Evolutionary conservation across 2,888 invertebrate species (phyloP).

Genomic region (Toxonevra muliebris): DNA sequence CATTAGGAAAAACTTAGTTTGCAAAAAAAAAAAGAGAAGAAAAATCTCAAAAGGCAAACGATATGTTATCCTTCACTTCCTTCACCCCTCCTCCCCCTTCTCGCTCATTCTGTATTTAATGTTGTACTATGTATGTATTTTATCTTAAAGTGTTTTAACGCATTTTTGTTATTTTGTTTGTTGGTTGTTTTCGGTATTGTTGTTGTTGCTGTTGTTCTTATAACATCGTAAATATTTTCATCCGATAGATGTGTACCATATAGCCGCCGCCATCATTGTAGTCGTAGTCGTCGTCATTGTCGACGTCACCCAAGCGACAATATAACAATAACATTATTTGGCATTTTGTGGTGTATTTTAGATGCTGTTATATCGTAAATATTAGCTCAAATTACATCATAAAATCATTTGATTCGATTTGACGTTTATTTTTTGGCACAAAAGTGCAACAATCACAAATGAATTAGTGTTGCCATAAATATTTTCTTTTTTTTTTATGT

Average conservation of each 20-base stretch:
- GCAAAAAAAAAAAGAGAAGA: slow-evolving; percentile 13
- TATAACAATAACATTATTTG: slow-evolving; percentile 64
- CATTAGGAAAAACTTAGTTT: background rate
- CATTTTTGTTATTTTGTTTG: background rate
- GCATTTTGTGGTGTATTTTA: slow-evolving; percentile 59
- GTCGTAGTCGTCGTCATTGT: slow-evolving; percentile 8
- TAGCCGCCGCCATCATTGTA: slow-evolving; percentile 13
- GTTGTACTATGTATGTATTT: background rate
- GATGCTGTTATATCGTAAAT: slow-evolving; percentile 65
- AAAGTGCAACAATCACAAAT: too few species aligned
- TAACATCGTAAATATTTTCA: background rate
- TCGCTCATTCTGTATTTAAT: too few species aligned
- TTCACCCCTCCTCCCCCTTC: background rate
- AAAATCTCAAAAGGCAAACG: background rate
- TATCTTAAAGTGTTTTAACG: slow-evolving; percentile 17
- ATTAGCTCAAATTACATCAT: slow-evolving; percentile 65
- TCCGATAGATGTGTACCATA: too few species aligned
- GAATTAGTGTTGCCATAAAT: slow-evolving; percentile 35
- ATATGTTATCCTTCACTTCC: background rate
- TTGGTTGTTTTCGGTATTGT: slow-evolving; percentile 25
- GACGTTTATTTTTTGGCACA: slow-evolving; percentile 56
- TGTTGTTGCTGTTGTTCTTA: background rate
- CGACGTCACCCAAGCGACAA: slow-evolving; percentile 57
- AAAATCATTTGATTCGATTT: slow-evolving; percentile 65
- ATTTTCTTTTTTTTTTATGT: slow-evolving; percentile 1